Percentiles rank a stretch among this genome's conserved stretches.
These are phyloP conservation scores for Melanostoma scalare DNA, from an alignment of 2,888 invertebrate species.

Conservation along the genomic window DNA sequence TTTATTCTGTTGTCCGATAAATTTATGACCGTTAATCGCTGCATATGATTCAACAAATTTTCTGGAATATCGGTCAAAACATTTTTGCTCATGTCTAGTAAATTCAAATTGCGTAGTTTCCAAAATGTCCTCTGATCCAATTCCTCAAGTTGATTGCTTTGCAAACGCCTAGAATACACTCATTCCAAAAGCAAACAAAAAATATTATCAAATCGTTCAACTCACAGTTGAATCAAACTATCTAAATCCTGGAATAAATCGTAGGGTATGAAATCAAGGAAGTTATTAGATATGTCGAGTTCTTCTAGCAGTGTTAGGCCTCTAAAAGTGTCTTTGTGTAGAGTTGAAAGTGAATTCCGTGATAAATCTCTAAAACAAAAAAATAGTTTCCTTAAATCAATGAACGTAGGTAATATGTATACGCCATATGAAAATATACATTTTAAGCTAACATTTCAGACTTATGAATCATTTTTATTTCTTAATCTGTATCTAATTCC, in stretches of 20 bases:
- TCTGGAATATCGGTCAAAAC: conserved; percentile 82
- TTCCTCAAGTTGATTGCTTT: conserved; percentile 84
- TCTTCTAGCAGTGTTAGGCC: conserved; percentile 84
- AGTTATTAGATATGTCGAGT: conserved; percentile 87
- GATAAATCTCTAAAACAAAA: conserved; percentile 85
- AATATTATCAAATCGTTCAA: conserved; percentile 49
- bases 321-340: conserved; percentile 86
- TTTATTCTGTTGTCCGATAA: conserved; percentile 82
- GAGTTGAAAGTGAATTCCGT: conserved; percentile 85
- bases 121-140: conserved; percentile 83
- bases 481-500: too few relatives aligned
- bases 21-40: conserved; percentile 80
- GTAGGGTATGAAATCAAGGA: conserved; percentile 85
- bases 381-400: conserved; percentile 1
- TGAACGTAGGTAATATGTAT: too few relatives aligned
- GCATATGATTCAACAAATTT: conserved; percentile 83
- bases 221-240: conserved; percentile 85
- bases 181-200: background rate
- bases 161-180: conserved; percentile 83
- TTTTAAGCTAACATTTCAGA: too few relatives aligned
- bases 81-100: conserved; percentile 86
- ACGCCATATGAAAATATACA: too few relatives aligned
- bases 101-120: conserved; percentile 84
- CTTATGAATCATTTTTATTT: too few relatives aligned
- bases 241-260: conserved; percentile 85